Conservation (phyloP, 2,888 invertebrate genomes). For the Melangyna quadrimaculata region DNA sequence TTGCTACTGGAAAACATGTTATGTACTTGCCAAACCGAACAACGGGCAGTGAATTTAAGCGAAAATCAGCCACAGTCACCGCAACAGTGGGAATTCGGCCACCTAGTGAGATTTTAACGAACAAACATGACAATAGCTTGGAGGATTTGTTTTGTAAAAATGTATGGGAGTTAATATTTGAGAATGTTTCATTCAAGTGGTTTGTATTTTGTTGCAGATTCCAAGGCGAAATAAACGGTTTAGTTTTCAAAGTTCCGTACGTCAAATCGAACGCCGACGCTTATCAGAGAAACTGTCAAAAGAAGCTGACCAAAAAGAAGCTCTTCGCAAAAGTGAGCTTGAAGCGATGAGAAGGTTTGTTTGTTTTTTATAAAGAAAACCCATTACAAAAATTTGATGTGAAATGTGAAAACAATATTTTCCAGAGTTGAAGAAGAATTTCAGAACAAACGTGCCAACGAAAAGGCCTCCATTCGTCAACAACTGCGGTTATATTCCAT, state of each 20-base stretch:
- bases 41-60: not conserved
- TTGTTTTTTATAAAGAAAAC: not conserved
- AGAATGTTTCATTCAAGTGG: not conserved
- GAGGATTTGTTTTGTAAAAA: not conserved
- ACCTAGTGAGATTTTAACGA: not conserved
- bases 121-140: not conserved
- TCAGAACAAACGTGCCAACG: constrained; percentile 89
- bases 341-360: constrained; percentile 88
- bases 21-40: constrained; percentile 85
- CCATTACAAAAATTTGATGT: too few species aligned
- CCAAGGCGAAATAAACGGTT: constrained; percentile 83
- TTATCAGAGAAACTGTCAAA: constrained; percentile 89
- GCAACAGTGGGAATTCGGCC: not conserved
- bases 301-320: constrained; percentile 89
- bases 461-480: constrained; percentile 88
- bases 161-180: not conserved
- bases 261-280: constrained; percentile 89
- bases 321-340: constrained; percentile 87
- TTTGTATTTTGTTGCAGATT: constrained; percentile 1
- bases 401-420: not conserved
- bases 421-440: constrained; percentile 92
- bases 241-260: constrained; percentile 91
- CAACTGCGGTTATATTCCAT: constrained; percentile 88
- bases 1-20: constrained; percentile 87
- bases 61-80: not conserved